Base-by-base conservation (phyloP, 2,888 invertebrate genomes). In the Rosalia funebris region DNA sequence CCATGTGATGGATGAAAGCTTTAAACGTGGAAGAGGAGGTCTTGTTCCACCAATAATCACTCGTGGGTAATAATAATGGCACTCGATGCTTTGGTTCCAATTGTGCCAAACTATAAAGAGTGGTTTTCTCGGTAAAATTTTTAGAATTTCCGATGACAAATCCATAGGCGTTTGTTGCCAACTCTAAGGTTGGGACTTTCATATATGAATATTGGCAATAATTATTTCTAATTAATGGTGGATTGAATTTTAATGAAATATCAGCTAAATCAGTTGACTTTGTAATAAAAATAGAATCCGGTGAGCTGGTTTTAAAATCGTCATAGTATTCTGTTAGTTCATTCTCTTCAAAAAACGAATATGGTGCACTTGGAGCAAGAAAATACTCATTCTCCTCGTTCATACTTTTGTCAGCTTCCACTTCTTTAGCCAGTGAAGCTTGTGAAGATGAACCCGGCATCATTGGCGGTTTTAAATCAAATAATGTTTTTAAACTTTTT, bases 71-170 rank as follows among this genome's bases (percentile, higher is more conserved):
- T 45, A 60, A 54, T 36, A 59, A 19, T 15, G 54, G 60, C 9
- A 60, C 59, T 37, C 62, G 58, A 31, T 62, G 62, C 12, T 62
- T 58, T 9, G 58, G 32, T 48, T 62, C 59, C 32, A 59, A 57
- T 11, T 39, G 47, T 59, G 54, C 31, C 59, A 62, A 39, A 53
- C 25, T 59, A 47, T 82, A 80, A 73, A 66, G 34, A 81, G 70
- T 83, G 83, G 82, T 71, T 75, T 36, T 65, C 81, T 48, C 76
- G 79, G 70, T 70, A 76, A 63, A 83, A 79, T 68, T 74, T 83
- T 56, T 56, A 75, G 36, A 58, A 44, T 58, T 58, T 52, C 34
- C 41, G 11, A 52, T 42, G 5, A 58, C 45, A 53, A 53, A 53
- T 12, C 53, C 37, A 41, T 44, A 20, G n/a, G 44, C 44, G 25